Conservation (phyloP, 2,888 invertebrate species). For the Hyles lineata region DNA sequence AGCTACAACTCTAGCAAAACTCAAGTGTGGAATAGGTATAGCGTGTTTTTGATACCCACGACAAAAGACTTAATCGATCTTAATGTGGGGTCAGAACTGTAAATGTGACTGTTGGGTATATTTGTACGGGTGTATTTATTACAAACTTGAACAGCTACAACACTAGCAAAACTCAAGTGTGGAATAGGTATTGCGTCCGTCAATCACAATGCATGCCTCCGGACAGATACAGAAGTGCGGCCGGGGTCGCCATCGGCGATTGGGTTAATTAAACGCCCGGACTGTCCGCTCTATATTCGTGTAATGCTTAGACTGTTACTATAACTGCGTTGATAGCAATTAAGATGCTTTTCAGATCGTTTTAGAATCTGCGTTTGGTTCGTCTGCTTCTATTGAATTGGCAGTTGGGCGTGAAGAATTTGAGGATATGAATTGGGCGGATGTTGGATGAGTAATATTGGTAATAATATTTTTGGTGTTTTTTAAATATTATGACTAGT, state of each 20-base stretch:
- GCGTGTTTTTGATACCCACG: constrained; percentile 23
- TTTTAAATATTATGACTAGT: no score
- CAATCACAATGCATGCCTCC: constrained; percentile 46
- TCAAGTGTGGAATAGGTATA: constrained; percentile 35
- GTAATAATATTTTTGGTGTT: no score
- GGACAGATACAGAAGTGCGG: constrained; percentile 32
- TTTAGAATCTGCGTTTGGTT: no score
- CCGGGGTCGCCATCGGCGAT: constrained; percentile 50
- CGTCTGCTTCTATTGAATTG: no score
- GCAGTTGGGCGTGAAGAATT: no score
- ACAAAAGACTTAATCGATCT: no score
- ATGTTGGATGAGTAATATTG: no score
- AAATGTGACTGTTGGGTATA: no score
- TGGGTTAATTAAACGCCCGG: constrained; percentile 61
- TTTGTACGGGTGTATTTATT: no score
- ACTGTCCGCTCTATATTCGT: neutral
- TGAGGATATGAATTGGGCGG: no score
- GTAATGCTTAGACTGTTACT: constrained; percentile 24
- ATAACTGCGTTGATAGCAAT: neutral
- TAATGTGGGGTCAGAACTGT: no score
- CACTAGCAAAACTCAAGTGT: constrained; percentile 30
- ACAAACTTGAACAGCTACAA: neutral
- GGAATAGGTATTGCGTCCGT: constrained; percentile 41
- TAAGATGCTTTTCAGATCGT: neutral
- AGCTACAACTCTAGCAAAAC: constrained; percentile 24